These are phyloP conservation scores for Andrena trimmerana DNA, from an alignment of 2,888 invertebrate species.

Conservation along the genomic window DNA sequence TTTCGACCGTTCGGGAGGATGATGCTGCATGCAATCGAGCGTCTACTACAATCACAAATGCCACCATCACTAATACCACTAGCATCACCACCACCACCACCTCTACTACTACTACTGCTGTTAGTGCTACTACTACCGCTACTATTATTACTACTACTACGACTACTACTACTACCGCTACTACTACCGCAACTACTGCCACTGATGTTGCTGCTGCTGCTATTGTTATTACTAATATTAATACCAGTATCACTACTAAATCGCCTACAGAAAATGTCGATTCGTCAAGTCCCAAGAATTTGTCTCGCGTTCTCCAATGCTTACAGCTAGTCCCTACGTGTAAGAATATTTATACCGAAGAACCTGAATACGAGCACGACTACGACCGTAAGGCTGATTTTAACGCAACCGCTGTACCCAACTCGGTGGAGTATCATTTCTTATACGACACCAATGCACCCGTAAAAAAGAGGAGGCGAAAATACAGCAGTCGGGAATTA, in stretches of 20 bases:
- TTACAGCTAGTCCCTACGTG: constrained; percentile 77
- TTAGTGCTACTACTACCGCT: not conserved
- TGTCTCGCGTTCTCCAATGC: constrained; percentile 79
- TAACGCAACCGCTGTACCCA: constrained; percentile 27
- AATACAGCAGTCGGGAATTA: constrained; percentile 75
- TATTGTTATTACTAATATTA: not conserved
- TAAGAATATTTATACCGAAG: constrained; percentile 38
- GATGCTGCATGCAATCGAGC: not conserved
- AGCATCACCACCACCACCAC: not conserved
- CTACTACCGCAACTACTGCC: not conserved
- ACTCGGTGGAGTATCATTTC: constrained; percentile 70
- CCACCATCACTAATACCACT: not conserved
- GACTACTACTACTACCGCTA: not conserved
- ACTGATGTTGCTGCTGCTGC: not conserved
- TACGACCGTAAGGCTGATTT: constrained; percentile 15
- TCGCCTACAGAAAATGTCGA: not conserved
- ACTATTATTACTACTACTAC: not conserved
- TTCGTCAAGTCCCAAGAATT: constrained; percentile 56
- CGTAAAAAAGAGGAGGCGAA: constrained; percentile 74
- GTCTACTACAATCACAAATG: not conserved
- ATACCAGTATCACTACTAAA: constrained; percentile 1
- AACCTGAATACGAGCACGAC: constrained; percentile 12
- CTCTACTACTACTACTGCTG: not conserved
- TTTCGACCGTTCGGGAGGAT: not conserved
- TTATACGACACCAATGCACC: constrained; percentile 76